Conservation (phyloP, 2,888 invertebrate genomes). For the Poecilus cupreus region DNA sequence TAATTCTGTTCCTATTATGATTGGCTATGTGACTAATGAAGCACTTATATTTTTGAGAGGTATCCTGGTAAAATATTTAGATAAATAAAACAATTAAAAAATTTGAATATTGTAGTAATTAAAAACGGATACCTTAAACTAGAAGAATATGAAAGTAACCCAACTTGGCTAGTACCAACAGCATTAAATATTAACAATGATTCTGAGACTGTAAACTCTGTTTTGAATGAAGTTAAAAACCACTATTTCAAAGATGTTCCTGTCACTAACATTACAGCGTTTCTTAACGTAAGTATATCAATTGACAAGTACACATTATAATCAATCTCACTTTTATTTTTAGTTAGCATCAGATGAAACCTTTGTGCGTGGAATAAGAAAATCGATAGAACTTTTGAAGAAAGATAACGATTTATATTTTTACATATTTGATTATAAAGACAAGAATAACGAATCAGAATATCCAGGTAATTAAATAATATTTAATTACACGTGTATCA, state of each 20-base stretch:
- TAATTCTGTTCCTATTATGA: conserved; percentile 25
- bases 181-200: conserved; percentile 28
- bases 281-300: conserved; percentile 10
- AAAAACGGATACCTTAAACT: background rate
- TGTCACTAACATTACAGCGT: conserved; percentile 7
- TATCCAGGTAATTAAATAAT: conserved; percentile 7
- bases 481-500: background rate
- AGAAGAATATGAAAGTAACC: conserved; percentile 15
- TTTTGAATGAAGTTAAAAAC: background rate
- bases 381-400: conserved; percentile 30
- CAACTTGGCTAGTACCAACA: conserved; percentile 11
- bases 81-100: too few species aligned
- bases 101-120: background rate
- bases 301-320: too few species aligned
- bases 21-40: conserved; percentile 39
- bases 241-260: conserved; percentile 15
- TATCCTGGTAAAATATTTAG: background rate
- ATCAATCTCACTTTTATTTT: background rate
- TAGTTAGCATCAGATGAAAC: conserved; percentile 27
- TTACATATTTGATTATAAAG: conserved; percentile 35
- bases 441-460: background rate
- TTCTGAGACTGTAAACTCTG: background rate
- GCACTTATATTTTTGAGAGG: conserved; percentile 6
- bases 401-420: conserved; percentile 37
- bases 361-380: conserved; percentile 34